These are phyloP conservation scores for Beaufortia kweichowensis DNA, from an alignment of 2,113 vertebrate genomes.

Conservation along the genomic window DNA sequence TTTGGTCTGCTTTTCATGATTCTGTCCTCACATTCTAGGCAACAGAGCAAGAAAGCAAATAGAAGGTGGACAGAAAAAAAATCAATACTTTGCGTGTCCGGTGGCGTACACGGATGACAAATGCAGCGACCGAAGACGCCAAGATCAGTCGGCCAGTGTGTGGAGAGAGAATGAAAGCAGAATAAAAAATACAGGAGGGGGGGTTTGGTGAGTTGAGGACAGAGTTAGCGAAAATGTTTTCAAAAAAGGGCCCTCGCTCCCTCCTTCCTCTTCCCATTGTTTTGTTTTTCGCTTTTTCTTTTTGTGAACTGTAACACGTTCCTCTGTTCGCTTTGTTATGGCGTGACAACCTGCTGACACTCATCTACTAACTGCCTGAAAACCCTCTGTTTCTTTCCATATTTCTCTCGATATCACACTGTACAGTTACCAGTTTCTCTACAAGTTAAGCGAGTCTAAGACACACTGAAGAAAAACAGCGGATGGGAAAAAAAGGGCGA, in stretches of 20 bases:
- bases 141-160: constrained; percentile 5
- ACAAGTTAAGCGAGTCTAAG: constrained; percentile 15
- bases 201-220: neutral
- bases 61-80: constrained; percentile 25
- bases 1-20: neutral
- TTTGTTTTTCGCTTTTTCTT: constrained; percentile 32
- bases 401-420: neutral
- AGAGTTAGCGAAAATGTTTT: constrained; percentile 1
- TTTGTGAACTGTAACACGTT: constrained; percentile 43
- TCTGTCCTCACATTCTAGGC: neutral
- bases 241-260: constrained; percentile 13
- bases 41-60: constrained; percentile 12
- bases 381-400: neutral
- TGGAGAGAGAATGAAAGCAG: neutral
- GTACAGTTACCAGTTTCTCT: constrained; percentile 12
- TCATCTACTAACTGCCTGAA: constrained; percentile 15
- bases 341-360: constrained; percentile 37
- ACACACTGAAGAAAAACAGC: neutral
- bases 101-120: constrained; percentile 27
- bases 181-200: neutral
- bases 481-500: neutral
- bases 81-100: constrained; percentile 55
- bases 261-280: constrained; percentile 19
- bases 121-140: constrained; percentile 2
- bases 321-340: constrained; percentile 38